phyloP scores from a whole-genome alignment of 2,888 invertebrate species.

The Furcula furcula region DNA sequence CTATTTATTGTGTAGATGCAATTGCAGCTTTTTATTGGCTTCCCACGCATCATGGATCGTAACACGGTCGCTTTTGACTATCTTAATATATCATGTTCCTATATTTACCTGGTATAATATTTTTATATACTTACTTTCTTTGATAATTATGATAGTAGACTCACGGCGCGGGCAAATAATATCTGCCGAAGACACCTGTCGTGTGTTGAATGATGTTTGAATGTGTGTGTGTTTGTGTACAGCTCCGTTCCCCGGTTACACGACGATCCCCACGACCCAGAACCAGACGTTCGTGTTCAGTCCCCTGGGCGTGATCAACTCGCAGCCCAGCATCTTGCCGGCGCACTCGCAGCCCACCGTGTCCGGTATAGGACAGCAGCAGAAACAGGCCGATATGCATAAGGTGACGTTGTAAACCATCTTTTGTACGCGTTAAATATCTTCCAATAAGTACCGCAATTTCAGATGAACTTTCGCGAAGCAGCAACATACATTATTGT shows the following conservation, averaged over 20 bases:
- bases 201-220: too few relatives aligned
- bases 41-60: conserved; percentile 32
- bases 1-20: conserved; percentile 31
- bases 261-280: conserved; percentile 89
- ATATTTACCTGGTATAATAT: conserved; percentile 1
- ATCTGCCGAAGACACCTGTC: too few relatives aligned
- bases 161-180: too few relatives aligned
- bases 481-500: too few relatives aligned
- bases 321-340: conserved; percentile 85
- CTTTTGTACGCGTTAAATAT: too few relatives aligned
- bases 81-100: conserved; percentile 6
- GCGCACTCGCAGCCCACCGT: conserved; percentile 80
- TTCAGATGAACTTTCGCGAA: too few relatives aligned
- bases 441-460: too few relatives aligned
- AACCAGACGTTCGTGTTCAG: conserved; percentile 90
- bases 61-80: conserved; percentile 9
- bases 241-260: conserved; percentile 88
- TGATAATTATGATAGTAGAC: too few relatives aligned
- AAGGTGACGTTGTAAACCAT: too few relatives aligned
- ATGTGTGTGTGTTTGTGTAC: conserved; percentile 25
- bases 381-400: conserved; percentile 84
- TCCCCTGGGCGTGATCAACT: conserved; percentile 86
- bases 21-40: conserved; percentile 45
- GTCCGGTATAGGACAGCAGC: conserved; percentile 76
- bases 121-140: background rate